Percentiles rank a stretch among this genome's conserved stretches.
phyloP scores from a whole-genome alignment of 2,888 invertebrate species.

The Slavum lentiscoides region DNA sequence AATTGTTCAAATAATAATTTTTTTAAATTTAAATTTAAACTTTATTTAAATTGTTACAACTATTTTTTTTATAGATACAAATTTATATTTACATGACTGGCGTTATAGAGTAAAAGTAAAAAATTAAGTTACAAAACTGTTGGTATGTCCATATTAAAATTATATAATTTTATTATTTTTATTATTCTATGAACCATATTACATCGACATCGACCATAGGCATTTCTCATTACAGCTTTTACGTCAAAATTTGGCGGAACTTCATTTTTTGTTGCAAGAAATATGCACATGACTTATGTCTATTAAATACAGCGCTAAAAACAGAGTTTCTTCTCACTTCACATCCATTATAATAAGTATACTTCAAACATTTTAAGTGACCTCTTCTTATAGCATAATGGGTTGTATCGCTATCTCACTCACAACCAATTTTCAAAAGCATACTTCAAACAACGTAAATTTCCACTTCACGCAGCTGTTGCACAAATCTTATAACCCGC shows the following conservation, averaged over 20 bases:
- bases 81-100: too few species aligned
- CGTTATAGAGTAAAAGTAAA: too few species aligned
- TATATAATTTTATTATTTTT: too few species aligned
- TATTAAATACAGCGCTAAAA: neutral
- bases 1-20: too few species aligned
- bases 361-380: neutral
- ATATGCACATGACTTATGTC: neutral
- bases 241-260: too few species aligned
- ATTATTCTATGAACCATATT: too few species aligned
- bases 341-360: neutral
- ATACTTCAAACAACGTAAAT: conserved; percentile 3
- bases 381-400: neutral
- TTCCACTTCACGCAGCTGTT: neutral
- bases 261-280: too few species aligned
- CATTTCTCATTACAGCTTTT: too few species aligned
- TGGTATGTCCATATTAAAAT: neutral
- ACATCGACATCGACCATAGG: too few species aligned
- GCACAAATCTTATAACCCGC: neutral
- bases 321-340: neutral
- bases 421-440: neutral
- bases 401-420: neutral
- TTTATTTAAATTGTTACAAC: too few species aligned
- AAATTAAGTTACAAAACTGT: neutral
- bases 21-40: too few species aligned
- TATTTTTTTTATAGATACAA: too few species aligned